Evolutionary conservation across 1,140 invertebrate genomes (phyloP).

Genomic region (Babylonia areolata): DNA sequence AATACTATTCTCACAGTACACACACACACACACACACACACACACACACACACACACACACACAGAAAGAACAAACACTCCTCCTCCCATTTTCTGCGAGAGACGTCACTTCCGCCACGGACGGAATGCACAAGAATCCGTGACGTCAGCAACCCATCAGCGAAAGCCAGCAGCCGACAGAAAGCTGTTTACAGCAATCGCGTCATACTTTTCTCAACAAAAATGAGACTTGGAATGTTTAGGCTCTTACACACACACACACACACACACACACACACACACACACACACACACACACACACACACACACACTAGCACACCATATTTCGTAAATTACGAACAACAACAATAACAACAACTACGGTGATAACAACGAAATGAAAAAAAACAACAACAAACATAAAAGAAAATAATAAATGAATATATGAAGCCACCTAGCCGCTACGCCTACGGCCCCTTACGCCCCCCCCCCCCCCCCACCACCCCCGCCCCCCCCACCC

Average conservation of each 20-base stretch:
- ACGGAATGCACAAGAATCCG: slow-evolving; percentile 44
- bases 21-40: slow-evolving; percentile 15
- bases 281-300: not conserved
- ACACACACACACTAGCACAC: too few species aligned
- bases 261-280: not conserved
- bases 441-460: too few species aligned
- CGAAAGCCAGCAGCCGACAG: slow-evolving; percentile 24
- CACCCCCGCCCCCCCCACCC: too few species aligned
- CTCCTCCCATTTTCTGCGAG: slow-evolving; percentile 27
- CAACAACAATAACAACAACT: too few species aligned
- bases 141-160: slow-evolving; percentile 42
- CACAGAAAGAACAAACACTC: not conserved
- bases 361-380: too few species aligned
- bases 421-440: too few species aligned
- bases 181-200: slow-evolving; percentile 35
- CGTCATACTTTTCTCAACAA: slow-evolving; percentile 38
- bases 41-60: slow-evolving; percentile 21
- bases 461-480: too few species aligned
- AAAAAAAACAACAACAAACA: not conserved
- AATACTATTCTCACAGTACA: not conserved
- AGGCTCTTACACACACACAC: not conserved
- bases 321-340: too few species aligned
- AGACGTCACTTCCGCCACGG: slow-evolving; percentile 37
- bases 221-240: slow-evolving; percentile 2
- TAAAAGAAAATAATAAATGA: too few species aligned